Conservation (phyloP, 2,113 vertebrate genomes). For the Thryonomys swinderianus region DNA sequence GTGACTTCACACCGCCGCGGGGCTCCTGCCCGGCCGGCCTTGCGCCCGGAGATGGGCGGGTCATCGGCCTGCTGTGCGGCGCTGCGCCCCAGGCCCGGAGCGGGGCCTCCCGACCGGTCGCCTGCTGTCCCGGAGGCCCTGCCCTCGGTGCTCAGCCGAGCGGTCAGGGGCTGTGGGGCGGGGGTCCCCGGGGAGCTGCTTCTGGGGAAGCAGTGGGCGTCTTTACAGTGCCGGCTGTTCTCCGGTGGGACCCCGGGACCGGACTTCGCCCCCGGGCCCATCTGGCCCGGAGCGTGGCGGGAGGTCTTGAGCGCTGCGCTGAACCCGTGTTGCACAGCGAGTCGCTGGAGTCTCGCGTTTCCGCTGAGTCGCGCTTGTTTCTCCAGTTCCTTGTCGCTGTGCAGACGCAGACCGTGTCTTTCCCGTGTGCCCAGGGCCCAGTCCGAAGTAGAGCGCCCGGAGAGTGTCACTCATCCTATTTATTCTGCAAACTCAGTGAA, state of each 20-base stretch:
- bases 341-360: not conserved
- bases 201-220: not conserved
- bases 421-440: not conserved
- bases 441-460: not conserved
- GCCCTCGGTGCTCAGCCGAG: not conserved
- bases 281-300: not conserved
- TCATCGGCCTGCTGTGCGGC: not conserved
- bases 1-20: not conserved
- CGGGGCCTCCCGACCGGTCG: not conserved
- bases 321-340: fast-evolving
- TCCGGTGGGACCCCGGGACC: not conserved
- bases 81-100: not conserved
- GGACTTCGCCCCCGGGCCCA: not conserved
- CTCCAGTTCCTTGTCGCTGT: not conserved
- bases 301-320: not conserved
- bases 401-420: not conserved
- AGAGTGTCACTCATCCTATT: not conserved
- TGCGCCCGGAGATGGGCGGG: not conserved
- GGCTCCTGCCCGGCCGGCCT: not conserved
- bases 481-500: not conserved
- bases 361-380: not conserved
- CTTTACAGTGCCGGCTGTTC: not conserved
- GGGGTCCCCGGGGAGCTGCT: not conserved
- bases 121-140: not conserved
- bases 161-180: not conserved